phyloP scores from a whole-genome alignment of 2,797 vertebrate species.

The Oryzias dopingdopingensis region DNA sequence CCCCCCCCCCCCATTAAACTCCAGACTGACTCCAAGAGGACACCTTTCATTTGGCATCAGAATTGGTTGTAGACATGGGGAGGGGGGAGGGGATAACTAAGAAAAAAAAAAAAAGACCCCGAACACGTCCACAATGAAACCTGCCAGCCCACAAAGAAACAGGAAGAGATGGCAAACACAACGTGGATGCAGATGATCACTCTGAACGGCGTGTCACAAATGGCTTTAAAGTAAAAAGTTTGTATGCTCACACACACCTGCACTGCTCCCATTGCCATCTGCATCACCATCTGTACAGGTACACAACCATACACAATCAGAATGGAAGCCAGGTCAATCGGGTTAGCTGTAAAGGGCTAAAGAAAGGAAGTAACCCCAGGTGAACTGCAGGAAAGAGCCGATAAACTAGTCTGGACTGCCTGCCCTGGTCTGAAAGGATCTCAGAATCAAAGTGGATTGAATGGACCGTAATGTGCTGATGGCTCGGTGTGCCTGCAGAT shows the following conservation, averaged over 20 bases:
- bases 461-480: neutral
- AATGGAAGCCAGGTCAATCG: constrained; percentile 54
- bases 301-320: constrained; percentile 70
- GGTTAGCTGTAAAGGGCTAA: constrained; percentile 19
- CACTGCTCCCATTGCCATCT: constrained; percentile 79
- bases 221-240: constrained; percentile 25
- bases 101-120: neutral
- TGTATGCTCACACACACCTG: constrained; percentile 71
- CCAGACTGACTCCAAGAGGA: constrained; percentile 3
- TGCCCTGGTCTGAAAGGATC: constrained; percentile 8
- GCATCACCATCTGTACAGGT: constrained; percentile 80
- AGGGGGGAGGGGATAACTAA: constrained; percentile 7
- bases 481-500: constrained; percentile 12
- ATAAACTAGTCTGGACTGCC: constrained; percentile 6
- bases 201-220: constrained; percentile 30
- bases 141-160: constrained; percentile 5
- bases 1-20: constrained; percentile 7
- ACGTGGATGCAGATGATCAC: constrained; percentile 35
- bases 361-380: constrained; percentile 19
- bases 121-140: constrained; percentile 13
- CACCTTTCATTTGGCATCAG: neutral
- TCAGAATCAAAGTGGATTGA: constrained; percentile 10
- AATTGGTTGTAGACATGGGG: constrained; percentile 3
- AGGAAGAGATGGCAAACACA: constrained; percentile 15
- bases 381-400: constrained; percentile 22